Evolutionary conservation across 2,888 invertebrate species (phyloP).

Genomic region (Caenorhabditis zanzibari): DNA sequence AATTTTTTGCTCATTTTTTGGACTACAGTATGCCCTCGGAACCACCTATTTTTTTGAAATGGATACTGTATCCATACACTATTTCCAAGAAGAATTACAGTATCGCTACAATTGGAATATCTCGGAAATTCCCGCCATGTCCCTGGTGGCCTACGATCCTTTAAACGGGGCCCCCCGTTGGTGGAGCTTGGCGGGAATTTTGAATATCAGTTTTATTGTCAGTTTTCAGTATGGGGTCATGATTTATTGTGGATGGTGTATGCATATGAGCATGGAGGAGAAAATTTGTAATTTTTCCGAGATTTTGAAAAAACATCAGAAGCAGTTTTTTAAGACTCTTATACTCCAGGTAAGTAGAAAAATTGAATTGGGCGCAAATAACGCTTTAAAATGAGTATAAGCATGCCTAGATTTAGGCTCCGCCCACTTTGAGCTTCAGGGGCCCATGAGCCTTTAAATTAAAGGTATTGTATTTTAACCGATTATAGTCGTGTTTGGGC

Average conservation of each 20-base stretch:
- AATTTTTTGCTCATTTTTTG: background rate
- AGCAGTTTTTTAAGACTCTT: slow-evolving; percentile 33
- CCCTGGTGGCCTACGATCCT: background rate
- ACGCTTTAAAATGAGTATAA: too few species aligned
- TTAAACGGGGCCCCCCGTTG: background rate
- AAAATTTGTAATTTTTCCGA: slow-evolving; percentile 1
- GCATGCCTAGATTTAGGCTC: too few species aligned
- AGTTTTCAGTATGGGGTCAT: slow-evolving; percentile 12
- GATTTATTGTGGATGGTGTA: slow-evolving; percentile 27
- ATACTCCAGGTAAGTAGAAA: slow-evolving; percentile 8
- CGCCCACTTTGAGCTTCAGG: too few species aligned
- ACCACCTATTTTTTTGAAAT: background rate
- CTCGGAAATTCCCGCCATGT: background rate
- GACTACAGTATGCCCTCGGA: slow-evolving; percentile 3
- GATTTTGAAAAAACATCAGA: slow-evolving; percentile 9
- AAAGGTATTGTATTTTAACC: too few species aligned
- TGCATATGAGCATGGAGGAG: slow-evolving; percentile 27
- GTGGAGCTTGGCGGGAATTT: background rate
- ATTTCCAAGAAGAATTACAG: slow-evolving; percentile 1
- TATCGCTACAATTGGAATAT: background rate
- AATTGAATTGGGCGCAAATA: too few species aligned
- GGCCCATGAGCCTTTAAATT: too few species aligned
- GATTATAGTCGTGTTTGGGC: too few species aligned
- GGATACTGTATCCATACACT: background rate
- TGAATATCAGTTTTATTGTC: slow-evolving; percentile 1